Evolutionary conservation across 2,113 vertebrate genomes (phyloP).

Genomic region (Smithornis capensis): DNA sequence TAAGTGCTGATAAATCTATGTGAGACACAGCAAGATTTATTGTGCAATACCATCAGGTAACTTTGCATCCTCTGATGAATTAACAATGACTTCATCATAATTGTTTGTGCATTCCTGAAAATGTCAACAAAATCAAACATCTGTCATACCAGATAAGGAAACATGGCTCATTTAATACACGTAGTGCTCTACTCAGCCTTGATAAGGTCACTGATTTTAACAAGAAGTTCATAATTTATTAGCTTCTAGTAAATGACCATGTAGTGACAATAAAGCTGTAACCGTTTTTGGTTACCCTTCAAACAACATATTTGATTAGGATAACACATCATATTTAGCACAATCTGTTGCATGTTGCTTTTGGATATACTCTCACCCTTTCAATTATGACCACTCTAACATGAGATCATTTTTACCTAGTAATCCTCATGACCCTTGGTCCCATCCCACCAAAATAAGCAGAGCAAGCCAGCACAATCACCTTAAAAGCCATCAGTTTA

Average conservation of each 20-base stretch:
- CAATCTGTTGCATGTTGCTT: slow-evolving; percentile 4
- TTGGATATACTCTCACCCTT: not conserved
- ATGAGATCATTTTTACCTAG: not conserved
- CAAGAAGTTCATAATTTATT: slow-evolving; percentile 28
- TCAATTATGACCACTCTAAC: not conserved
- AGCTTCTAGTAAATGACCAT: slow-evolving; percentile 23
- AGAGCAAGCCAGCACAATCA: fast-evolving
- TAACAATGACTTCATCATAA: slow-evolving; percentile 67
- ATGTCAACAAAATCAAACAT: slow-evolving; percentile 75
- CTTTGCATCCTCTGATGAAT: slow-evolving; percentile 65
- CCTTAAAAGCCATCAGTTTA: not conserved
- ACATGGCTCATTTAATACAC: slow-evolving; percentile 46
- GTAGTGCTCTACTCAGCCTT: slow-evolving; percentile 58
- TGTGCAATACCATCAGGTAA: slow-evolving; percentile 37
- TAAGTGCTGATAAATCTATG: slow-evolving; percentile 53
- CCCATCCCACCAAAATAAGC: not conserved
- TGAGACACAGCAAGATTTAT: slow-evolving; percentile 45
- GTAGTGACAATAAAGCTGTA: not conserved
- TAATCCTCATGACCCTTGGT: not conserved
- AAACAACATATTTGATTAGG: not conserved
- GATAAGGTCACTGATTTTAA: slow-evolving; percentile 71
- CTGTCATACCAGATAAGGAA: slow-evolving; percentile 65
- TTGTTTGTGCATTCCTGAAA: slow-evolving; percentile 74
- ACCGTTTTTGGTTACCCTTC: not conserved
- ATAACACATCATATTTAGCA: not conserved